Percentiles rank a stretch among this genome's conserved stretches.
These are phyloP conservation scores for Rhaphigaster nebulosa DNA, from an alignment of 2,888 invertebrate genomes.

Conservation along the genomic window DNA sequence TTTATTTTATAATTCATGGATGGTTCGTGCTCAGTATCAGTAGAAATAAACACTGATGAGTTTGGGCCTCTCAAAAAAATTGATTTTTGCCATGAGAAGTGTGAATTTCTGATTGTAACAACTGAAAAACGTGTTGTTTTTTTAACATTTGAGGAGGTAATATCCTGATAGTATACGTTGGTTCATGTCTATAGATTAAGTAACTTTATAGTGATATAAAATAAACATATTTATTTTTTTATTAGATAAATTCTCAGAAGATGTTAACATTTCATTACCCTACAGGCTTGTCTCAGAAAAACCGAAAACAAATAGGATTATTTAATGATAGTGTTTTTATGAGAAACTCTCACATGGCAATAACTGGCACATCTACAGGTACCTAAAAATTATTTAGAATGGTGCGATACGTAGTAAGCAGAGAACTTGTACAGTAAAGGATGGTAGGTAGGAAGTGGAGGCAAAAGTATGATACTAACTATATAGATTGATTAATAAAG, in stretches of 20 bases:
- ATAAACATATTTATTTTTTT: background rate
- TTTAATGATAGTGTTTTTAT: conserved; percentile 22
- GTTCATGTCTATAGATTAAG: background rate
- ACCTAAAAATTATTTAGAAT: background rate
- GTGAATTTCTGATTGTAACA: conserved; percentile 39
- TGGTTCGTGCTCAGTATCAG: conserved; percentile 1
- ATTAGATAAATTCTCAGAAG: background rate
- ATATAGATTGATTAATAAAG: no score
- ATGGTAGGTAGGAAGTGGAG: background rate
- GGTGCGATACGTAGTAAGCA: background rate
- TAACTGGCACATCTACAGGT: conserved; percentile 15
- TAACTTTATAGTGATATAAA: background rate
- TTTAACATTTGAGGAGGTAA: conserved; percentile 45
- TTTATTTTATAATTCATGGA: background rate
- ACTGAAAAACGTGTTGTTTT: conserved; percentile 47
- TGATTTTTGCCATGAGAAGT: conserved; percentile 47
- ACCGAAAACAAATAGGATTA: background rate
- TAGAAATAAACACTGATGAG: conserved; percentile 32
- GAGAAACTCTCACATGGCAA: conserved; percentile 8
- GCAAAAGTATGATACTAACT: background rate
- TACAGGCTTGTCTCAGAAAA: background rate
- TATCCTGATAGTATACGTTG: background rate
- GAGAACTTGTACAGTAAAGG: background rate
- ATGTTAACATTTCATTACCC: conserved; percentile 23
- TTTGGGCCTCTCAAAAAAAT: conserved; percentile 14